Evolutionary conservation across 2,113 vertebrate species (phyloP).

Genomic region (Pao palembangensis): DNA sequence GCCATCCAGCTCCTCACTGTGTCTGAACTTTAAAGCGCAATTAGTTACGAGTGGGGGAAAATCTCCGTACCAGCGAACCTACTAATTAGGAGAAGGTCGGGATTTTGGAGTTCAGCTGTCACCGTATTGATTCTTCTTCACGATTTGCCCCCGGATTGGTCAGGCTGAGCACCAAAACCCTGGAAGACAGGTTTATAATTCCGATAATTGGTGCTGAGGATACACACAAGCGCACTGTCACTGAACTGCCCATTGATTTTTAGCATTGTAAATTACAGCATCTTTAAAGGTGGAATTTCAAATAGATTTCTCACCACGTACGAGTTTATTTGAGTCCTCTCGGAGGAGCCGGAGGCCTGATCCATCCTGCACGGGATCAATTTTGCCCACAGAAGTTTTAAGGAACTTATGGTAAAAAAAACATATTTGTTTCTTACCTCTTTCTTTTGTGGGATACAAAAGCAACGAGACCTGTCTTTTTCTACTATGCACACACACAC

Average conservation of each 20-base stretch:
- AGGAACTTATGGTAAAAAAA: no score
- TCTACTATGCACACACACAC: no score
- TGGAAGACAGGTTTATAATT: conserved; percentile 14
- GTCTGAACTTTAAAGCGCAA: conserved; percentile 67
- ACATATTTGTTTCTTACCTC: background rate
- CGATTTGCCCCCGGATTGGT: conserved; percentile 27
- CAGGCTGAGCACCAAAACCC: conserved; percentile 22
- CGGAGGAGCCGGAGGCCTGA: conserved; percentile 37
- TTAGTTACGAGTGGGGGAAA: conserved; percentile 52
- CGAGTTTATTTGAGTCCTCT: conserved; percentile 12
- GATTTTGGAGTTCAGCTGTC: conserved; percentile 68
- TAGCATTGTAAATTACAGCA: background rate
- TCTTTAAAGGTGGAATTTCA: background rate
- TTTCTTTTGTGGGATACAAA: background rate
- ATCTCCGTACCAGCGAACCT: conserved; percentile 49
- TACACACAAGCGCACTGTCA: conserved; percentile 17
- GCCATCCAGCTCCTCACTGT: conserved; percentile 48
- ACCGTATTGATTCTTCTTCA: conserved; percentile 58
- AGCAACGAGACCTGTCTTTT: no score
- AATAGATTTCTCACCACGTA: conserved; percentile 2
- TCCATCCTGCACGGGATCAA: conserved; percentile 29
- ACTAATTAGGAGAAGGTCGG: conserved; percentile 70
- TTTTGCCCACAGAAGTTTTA: conserved; percentile 17
- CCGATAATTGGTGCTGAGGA: conserved; percentile 19
- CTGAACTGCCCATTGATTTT: background rate